A percentile compares a stretch with the other conserved stretches of the same genome.
These are phyloP conservation scores for Characodon lateralis DNA, from an alignment of 2,797 vertebrate genomes.

Conservation along the genomic window DNA sequence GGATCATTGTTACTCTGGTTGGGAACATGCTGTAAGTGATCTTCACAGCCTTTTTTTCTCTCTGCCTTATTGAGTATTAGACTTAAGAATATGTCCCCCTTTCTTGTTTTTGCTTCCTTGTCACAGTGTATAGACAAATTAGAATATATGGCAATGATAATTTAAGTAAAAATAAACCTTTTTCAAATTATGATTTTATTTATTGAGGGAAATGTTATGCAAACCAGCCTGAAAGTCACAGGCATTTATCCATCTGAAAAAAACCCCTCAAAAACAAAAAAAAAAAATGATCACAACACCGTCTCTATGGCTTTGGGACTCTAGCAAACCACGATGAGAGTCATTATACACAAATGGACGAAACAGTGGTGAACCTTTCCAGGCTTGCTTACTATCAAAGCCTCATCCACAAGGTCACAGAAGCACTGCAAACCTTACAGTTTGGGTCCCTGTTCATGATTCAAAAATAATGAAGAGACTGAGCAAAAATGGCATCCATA, in stretches of 20 bases:
- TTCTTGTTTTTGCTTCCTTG: neutral
- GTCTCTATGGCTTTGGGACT: too few species aligned
- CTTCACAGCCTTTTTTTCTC: neutral
- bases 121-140: neutral
- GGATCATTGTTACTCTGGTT: slow-evolving; percentile 71
- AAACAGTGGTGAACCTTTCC: neutral
- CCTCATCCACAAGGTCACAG: neutral
- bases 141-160: neutral
- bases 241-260: too few species aligned
- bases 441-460: too few species aligned
- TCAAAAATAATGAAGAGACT: too few species aligned
- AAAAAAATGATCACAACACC: too few species aligned
- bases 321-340: too few species aligned
- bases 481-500: too few species aligned
- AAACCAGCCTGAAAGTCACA: neutral
- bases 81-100: neutral
- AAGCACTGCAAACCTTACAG: too few species aligned
- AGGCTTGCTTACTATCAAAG: neutral
- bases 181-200: neutral
- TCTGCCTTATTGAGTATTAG: neutral
- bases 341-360: too few species aligned
- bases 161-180: neutral
- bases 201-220: neutral
- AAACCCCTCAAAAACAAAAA: too few species aligned
- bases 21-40: slow-evolving; percentile 88